Evolutionary conservation across 1,140 invertebrate species (phyloP), one percentile per base, ranked within the genome.

Genomic region (Lucilia cuprina): DNA sequence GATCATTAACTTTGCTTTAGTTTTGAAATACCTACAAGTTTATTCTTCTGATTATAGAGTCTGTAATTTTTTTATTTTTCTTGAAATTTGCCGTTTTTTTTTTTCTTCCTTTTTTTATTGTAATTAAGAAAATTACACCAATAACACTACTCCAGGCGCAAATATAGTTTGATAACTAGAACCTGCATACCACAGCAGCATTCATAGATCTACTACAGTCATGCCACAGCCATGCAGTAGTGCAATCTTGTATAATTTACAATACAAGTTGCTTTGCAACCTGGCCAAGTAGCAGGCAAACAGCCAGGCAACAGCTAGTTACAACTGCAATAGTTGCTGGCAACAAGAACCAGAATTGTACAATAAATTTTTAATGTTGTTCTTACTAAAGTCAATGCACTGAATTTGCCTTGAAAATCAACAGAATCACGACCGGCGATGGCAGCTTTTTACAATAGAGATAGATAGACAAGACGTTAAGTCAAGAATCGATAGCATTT

Each of bases 361-460:
- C 50, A 70, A 83, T 83, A 30, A 19, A 17, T 70, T 70, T 21
- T 25, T 70, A 5, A 9, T 70, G n/a, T 25, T 70, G n/a, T 70
- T 74, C 13, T 82, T 83, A 2, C 14, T 3, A 60, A 80, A 85
- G 84, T 85, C 84, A 85, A 85, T 83, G 84, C 84, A 85, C 84
- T 85, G 75, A 41, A 77, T 19, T 85, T 83, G 84, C 84, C 84
- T 85, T 85, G 84, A 85, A 85, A 77, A 70, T 55, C 82, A 41
- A 85, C 50, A 83, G 74, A 85, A 74, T 35, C 19, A 77, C 84
- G 80, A 77, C 50, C 49, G 74, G 8, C 34, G 47, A 14, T 70
- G 50, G 82, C 25, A 60, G 55, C 55, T 60, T n/a, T 30, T 80
- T 80, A 13, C 19, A 80, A 80, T 80, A 80, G 47, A 49, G n/a